These are phyloP conservation scores for Lacerta viridis DNA, from an alignment of 2,797 vertebrate species.

Conservation along the genomic window DNA sequence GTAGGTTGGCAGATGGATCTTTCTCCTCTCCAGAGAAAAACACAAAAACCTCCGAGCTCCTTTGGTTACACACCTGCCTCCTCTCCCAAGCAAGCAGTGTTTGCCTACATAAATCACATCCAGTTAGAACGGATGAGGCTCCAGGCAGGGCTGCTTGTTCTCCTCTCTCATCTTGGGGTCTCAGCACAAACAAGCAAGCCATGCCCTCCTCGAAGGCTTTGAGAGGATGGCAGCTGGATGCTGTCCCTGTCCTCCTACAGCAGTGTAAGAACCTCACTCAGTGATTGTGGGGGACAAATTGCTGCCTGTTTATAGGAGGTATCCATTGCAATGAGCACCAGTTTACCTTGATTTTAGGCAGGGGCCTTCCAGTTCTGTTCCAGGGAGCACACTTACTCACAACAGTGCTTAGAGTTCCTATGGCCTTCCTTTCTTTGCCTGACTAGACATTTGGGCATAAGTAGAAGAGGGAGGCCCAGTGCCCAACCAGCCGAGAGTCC, in stretches of 20 bases:
- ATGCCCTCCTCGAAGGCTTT: neutral
- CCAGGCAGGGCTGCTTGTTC: neutral
- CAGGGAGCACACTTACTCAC: too few species aligned
- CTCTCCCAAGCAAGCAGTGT: neutral
- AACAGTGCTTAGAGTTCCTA: too few species aligned
- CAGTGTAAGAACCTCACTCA: neutral
- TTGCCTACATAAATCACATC: neutral
- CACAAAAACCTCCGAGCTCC: neutral
- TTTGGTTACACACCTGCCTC: too few species aligned
- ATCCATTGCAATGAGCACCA: neutral
- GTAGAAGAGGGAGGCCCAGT: too few species aligned
- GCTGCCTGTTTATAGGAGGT: neutral
- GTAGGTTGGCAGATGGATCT: slow-evolving; percentile 49
- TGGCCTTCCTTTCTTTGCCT: neutral
- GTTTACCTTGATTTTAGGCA: too few species aligned
- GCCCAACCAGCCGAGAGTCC: neutral
- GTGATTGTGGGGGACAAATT: neutral
- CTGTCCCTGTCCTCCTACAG: neutral
- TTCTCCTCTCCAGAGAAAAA: neutral
- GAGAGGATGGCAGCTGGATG: neutral
- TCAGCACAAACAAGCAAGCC: too few species aligned
- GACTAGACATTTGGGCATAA: neutral
- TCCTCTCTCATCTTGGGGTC: too few species aligned
- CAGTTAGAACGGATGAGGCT: neutral
- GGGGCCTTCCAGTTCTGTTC: neutral